Conservation (phyloP, 1,140 invertebrate species). For the Cherax quadricarinatus region DNA sequence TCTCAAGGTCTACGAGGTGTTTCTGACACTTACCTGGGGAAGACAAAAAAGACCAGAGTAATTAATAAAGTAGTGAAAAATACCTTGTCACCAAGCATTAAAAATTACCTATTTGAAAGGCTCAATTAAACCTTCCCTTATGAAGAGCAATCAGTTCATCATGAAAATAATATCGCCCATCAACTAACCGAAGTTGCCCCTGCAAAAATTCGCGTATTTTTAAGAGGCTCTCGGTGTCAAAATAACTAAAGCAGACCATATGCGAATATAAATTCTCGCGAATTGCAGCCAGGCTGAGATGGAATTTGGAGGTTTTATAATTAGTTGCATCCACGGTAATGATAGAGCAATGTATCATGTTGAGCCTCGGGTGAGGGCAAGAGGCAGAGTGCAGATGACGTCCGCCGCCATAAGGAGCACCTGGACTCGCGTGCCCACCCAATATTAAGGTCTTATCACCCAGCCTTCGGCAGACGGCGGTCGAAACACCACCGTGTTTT, state of each 20-base stretch:
- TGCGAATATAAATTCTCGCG: not conserved
- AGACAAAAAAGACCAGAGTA: not conserved
- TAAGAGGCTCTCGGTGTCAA: not conserved
- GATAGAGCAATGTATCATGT: conserved; percentile 28
- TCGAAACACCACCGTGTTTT: not conserved
- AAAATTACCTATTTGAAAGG: not conserved
- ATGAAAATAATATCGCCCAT: no score
- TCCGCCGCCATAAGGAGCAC: conserved; percentile 36
- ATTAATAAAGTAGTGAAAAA: not conserved
- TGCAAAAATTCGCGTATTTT: no score
- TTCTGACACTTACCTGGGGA: not conserved
- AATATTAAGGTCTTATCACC: conserved; percentile 19
- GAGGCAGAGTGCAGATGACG: conserved; percentile 26
- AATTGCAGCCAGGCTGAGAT: not conserved
- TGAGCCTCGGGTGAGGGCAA: conserved; percentile 39
- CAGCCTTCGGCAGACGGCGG: conserved; percentile 19
- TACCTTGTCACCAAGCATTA: not conserved
- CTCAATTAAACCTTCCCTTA: not conserved
- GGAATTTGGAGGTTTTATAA: conserved; percentile 50
- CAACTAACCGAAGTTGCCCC: no score
- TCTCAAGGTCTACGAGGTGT: not conserved
- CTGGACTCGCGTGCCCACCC: not conserved
- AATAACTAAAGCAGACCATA: not conserved
- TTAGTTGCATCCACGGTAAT: conserved; percentile 43
- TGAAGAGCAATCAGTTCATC: not conserved